Evolutionary conservation across 2,113 vertebrate genomes (phyloP), one percentile per base, ranked within the genome.

Genomic region (Cnemophilus loriae): DNA sequence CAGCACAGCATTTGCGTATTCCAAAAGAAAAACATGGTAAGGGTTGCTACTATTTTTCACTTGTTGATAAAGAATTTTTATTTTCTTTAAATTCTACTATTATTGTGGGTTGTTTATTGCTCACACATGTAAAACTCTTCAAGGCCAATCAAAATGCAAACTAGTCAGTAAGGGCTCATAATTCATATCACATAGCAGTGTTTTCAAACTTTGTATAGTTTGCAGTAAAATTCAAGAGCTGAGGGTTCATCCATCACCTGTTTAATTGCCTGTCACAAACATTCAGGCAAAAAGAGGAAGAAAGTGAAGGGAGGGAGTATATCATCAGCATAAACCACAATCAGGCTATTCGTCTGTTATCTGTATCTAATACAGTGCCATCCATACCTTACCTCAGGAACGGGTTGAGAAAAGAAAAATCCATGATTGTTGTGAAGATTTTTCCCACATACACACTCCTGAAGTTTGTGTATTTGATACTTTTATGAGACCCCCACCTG

Each of bases 181-280:
- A 94, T 96, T 97, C 95, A 97, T 92, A 74, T 55, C 52, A 57
- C 30, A 82, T 73, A 89, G 52, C 76, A 87, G 67, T 97, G 90
- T 96, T 96, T 96, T 96, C 81, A 96, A 91, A 96, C 65, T 95
- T 93, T 24, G 19, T 78, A 19, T 75, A 88, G 75, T 97, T 97
- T 96, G 70, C 90, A 96, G 94, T 96, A 93, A 85, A 97, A 96
- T 91, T 77, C n/a, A 92, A 92, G 86, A 95, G 64, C n/a, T 59
- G 78, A 84, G 71, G 76, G 78, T 97, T 97, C 96, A 98, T 98
- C 70, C 96, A 95, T 98, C 96, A 97, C 68, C 35, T 93, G 95
- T 68, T 97, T 97, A 97, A 98, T 97, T 97, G 92, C 79, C 95
- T 97, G 95, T 95, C 91, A 96, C 84, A 95, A 95, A 96, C 49